Evolutionary conservation across 1,140 invertebrate species (phyloP), one percentile per base, ranked within the genome.

Genomic region (Drosophila saltans): DNA sequence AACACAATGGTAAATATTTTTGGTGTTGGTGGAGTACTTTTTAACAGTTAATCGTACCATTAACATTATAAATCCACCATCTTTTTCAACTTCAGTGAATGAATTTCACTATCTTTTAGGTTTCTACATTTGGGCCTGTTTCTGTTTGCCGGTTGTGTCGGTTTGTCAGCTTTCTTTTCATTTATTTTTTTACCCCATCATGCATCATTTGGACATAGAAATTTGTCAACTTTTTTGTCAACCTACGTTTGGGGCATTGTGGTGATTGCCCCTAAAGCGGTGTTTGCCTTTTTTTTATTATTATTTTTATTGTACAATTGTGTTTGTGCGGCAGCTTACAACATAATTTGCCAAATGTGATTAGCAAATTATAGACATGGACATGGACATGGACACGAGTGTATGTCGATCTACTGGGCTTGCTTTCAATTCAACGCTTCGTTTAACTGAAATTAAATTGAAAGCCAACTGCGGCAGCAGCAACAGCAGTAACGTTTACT

Each of bases 371-470:
- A 89, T 83, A 63, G 74, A 77, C 75, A 84, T 72, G 73, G 61
- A 74, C 73, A 69, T 61, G 68, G 52, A 75, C 73, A 69, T 61
- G 68, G 52, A 75, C 40, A 48, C 45, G 56, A 41, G 67, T 48
- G 45, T 57, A 58, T 36, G 61, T 16, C 24, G 41, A 52, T 52
- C 65, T 48, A 48, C 43, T 69, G 58, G 52, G 68, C 69, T 86
- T 77, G 84, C 84, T 88, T 88, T 88, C 78, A 89, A 88, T 88
- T 89, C 84, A 88, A 88, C 84, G 84, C 84, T 88, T 88, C 84
- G 84, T 72, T 88, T 81, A 88, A 88, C 83, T 88, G 84, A 71
- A 74, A 77, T 52, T 78, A 88, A 88, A 88, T 88, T 88, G 84
- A 88, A 88, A 88, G 84, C 83, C 72, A 43, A 33, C 58, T 57